phyloP scores from a whole-genome alignment of 2,797 vertebrate species.

The Eulemur rubriventer region DNA sequence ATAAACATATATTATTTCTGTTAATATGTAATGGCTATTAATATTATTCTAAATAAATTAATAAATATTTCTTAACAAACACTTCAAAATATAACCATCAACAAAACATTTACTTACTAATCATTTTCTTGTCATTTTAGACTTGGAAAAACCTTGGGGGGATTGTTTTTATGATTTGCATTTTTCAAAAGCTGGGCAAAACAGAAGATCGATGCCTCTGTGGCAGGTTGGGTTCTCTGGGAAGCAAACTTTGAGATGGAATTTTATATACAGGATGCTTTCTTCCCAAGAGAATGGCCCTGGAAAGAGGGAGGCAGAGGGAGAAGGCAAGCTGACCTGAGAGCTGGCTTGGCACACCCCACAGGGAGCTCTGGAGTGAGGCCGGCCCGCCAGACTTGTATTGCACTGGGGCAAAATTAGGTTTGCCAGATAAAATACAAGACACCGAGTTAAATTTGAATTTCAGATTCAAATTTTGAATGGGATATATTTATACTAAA shows the following conservation, averaged over 20 bases:
- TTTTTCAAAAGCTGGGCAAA: neutral
- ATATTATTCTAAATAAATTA: neutral
- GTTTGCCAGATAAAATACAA: neutral
- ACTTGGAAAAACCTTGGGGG: neutral
- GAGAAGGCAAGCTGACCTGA: neutral
- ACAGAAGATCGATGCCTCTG: neutral
- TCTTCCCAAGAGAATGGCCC: neutral
- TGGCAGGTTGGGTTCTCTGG: neutral
- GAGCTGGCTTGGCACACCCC: neutral
- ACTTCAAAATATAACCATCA: neutral
- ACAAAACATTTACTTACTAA: neutral
- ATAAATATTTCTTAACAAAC: neutral
- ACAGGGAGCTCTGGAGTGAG: too few species aligned
- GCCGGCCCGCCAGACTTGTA: neutral
- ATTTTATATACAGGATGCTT: neutral
- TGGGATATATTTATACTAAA: neutral
- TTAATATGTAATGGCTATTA: neutral
- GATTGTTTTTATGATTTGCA: neutral
- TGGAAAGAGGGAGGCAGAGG: neutral
- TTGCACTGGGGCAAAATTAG: neutral
- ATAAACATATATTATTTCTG: neutral
- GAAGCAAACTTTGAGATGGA: neutral
- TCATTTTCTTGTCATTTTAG: neutral
- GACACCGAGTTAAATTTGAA: neutral
- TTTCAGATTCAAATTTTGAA: neutral